Conservation (phyloP, 2,797 vertebrate species). For the Prionace glauca region DNA sequence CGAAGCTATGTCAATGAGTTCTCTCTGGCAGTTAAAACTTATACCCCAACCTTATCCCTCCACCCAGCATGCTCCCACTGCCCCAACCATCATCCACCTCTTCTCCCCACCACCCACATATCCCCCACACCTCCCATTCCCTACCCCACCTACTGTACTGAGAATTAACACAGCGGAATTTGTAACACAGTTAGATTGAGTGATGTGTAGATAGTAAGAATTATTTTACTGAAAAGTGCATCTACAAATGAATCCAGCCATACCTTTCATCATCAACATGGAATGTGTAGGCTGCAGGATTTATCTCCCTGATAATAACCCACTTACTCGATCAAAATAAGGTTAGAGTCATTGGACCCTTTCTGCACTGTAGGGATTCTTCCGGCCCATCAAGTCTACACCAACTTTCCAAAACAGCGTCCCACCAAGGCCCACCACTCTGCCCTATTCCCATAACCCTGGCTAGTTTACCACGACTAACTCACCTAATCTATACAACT, state of each 20-base stretch:
- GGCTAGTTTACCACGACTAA: too few relatives aligned
- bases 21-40: neutral
- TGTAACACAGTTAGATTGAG: neutral
- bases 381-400: too few relatives aligned
- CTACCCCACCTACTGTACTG: neutral
- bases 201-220: neutral
- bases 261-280: neutral
- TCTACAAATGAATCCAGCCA: neutral
- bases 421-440: too few relatives aligned
- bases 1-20: neutral
- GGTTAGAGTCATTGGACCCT: neutral
- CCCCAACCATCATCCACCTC: too few relatives aligned
- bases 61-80: too few relatives aligned
- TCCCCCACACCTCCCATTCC: too few relatives aligned
- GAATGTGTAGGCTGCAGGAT: neutral
- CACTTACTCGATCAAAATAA: neutral
- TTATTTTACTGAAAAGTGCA: neutral
- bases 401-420: too few relatives aligned
- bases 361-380: too few relatives aligned
- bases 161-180: neutral
- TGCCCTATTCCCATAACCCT: too few relatives aligned
- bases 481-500: too few relatives aligned
- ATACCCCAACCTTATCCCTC: too few relatives aligned
- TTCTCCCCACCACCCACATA: too few relatives aligned
- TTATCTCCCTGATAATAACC: neutral